Conservation (phyloP, 2,888 invertebrate species). For the Smittia sp. region DNA sequence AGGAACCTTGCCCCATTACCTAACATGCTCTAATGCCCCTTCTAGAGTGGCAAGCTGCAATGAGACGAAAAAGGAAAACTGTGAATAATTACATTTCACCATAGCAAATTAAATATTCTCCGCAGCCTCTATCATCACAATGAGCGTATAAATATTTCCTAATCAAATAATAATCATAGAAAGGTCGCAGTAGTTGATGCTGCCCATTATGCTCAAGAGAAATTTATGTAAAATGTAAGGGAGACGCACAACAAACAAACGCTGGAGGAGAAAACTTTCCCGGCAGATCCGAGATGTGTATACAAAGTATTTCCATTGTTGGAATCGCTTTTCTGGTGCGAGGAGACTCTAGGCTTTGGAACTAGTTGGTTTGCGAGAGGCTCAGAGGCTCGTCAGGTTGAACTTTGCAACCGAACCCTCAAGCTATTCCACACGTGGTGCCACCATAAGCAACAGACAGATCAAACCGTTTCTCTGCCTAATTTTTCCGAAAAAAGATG, state of each 20-base stretch:
- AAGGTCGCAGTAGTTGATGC: constrained; percentile 11
- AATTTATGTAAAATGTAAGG: constrained; percentile 2
- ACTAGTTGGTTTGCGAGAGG: too few species aligned
- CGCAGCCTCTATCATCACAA: too few species aligned
- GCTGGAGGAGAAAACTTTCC: background rate
- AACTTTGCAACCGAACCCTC: too few species aligned
- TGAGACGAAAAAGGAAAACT: background rate
- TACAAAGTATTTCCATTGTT: constrained; percentile 21
- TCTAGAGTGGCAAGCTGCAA: constrained; percentile 22
- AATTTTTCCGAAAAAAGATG: constrained; percentile 5
- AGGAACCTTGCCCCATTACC: constrained; percentile 37
- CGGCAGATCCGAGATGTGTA: constrained; percentile 8
- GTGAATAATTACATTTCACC: background rate
- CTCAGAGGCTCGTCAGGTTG: too few species aligned
- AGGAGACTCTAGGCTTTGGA: too few species aligned
- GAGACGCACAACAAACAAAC: background rate
- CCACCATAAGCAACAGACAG: too few species aligned
- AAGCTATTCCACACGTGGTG: too few species aligned
- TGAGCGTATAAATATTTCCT: constrained; percentile 21
- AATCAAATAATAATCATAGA: constrained; percentile 32
- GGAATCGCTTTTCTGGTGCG: background rate
- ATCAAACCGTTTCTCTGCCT: too few species aligned
- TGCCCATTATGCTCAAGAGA: background rate
- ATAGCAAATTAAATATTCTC: background rate
- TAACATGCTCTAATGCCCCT: constrained; percentile 29